Evolutionary conservation across 2,113 vertebrate species (phyloP).

Genomic region (Acanthisitta chloris): DNA sequence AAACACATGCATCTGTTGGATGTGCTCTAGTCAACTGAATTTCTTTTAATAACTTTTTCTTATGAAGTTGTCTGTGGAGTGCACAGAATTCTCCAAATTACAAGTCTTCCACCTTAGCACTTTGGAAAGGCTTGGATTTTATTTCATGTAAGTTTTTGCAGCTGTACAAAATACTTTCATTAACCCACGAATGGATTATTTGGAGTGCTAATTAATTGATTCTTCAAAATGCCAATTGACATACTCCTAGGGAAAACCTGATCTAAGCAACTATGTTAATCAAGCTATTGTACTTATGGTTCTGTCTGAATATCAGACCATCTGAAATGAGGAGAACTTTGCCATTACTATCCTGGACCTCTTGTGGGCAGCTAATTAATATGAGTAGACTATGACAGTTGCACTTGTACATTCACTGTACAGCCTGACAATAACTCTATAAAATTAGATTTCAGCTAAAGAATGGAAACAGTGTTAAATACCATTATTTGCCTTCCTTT

Average conservation of each 20-base stretch:
- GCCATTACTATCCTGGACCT: conserved; percentile 77
- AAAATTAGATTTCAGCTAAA: conserved; percentile 85
- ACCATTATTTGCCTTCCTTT: conserved; percentile 86
- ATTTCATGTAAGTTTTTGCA: conserved; percentile 73
- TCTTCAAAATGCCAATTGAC: conserved; percentile 83
- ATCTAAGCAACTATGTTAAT: conserved; percentile 83
- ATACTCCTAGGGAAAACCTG: conserved; percentile 78
- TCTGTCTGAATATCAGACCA: conserved; percentile 78
- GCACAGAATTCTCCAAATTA: not conserved
- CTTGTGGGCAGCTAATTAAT: conserved; percentile 84
- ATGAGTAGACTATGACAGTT: conserved; percentile 82
- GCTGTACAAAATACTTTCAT: conserved; percentile 82
- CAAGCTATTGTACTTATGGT: conserved; percentile 76
- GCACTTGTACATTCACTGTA: conserved; percentile 72
- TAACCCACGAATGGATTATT: conserved; percentile 82
- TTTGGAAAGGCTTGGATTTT: conserved; percentile 67
- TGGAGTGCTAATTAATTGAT: conserved; percentile 86
- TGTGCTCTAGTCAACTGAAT: not conserved
- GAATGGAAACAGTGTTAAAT: conserved; percentile 87
- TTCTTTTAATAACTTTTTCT: conserved; percentile 15
- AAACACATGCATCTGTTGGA: not conserved
- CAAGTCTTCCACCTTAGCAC: conserved; percentile 41
- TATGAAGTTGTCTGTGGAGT: not conserved
- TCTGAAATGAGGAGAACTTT: conserved; percentile 81
- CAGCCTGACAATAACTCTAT: conserved; percentile 82